phyloP scores from a whole-genome alignment of 2,888 invertebrate species.

The Polydrusus tereticollis region DNA sequence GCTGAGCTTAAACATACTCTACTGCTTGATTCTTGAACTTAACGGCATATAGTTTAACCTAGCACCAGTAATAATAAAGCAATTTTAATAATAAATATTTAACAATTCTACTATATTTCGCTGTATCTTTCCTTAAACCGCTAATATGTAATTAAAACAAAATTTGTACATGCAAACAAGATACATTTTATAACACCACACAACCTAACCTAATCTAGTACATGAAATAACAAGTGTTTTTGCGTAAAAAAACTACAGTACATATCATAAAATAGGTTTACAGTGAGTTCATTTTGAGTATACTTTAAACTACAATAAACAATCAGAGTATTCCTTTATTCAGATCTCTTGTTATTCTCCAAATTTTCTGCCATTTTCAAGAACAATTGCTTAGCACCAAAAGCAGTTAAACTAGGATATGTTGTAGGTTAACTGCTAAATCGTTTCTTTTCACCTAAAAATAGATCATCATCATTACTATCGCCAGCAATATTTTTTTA shows the following conservation, averaged over 20 bases:
- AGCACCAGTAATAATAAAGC: too few relatives aligned
- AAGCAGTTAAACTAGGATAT: not conserved
- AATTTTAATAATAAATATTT: too few relatives aligned
- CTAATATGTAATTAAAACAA: too few relatives aligned
- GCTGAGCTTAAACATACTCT: too few relatives aligned
- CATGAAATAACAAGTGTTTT: not conserved
- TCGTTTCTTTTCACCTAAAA: conserved; percentile 10
- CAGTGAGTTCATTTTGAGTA: not conserved
- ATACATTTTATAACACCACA: not conserved
- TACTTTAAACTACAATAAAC: not conserved
- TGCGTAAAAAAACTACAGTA: conserved; percentile 8
- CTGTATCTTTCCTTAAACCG: too few relatives aligned
- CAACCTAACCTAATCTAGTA: not conserved
- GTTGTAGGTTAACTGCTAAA: not conserved
- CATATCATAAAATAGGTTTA: conserved; percentile 9
- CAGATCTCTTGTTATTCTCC: not conserved
- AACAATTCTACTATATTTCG: too few relatives aligned
- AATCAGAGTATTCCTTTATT: not conserved
- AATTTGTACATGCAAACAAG: not conserved
- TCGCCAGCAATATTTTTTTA: too few relatives aligned
- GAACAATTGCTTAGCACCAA: not conserved
- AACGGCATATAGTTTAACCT: too few relatives aligned
- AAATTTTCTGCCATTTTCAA: not conserved
- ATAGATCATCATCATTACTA: not conserved
- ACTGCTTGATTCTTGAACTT: too few relatives aligned